phyloP scores from a whole-genome alignment of 2,888 invertebrate genomes.

The Cantharis rufa region DNA sequence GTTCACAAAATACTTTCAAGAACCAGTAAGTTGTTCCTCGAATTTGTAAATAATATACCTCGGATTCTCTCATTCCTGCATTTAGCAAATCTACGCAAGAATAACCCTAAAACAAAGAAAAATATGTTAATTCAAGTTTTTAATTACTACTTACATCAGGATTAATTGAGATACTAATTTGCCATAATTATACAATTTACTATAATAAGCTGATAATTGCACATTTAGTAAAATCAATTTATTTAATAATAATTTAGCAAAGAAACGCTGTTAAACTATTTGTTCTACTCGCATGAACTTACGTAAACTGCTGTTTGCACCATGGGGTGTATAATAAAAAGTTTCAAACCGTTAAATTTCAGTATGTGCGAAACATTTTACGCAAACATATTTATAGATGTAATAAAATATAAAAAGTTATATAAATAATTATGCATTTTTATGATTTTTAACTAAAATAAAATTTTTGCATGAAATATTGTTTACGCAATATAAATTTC shows the following conservation, averaged over 20 bases:
- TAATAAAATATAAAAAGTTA: neutral
- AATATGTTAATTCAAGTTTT: neutral
- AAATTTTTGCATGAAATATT: neutral
- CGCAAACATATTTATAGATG: neutral
- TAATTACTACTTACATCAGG: neutral
- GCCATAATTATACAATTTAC: neutral
- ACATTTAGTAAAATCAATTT: neutral
- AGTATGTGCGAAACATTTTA: neutral
- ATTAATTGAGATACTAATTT: neutral
- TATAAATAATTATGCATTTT: neutral
- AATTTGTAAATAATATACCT: conserved; percentile 88
- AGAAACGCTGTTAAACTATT: neutral
- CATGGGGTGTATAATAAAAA: neutral
- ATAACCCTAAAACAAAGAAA: conserved; percentile 69
- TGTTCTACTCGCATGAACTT: neutral
- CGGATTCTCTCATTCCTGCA: conserved; percentile 84
- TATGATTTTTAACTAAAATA: neutral
- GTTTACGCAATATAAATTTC: neutral
- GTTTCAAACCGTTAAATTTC: neutral
- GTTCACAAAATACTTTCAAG: conserved; percentile 88
- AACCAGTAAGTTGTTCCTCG: conserved; percentile 93
- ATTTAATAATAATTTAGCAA: neutral
- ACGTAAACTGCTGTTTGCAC: neutral
- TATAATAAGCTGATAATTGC: neutral
- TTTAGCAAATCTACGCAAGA: conserved; percentile 85